Base-by-base conservation (phyloP, 2,888 invertebrate species). In the Lissonota sp. region DNA sequence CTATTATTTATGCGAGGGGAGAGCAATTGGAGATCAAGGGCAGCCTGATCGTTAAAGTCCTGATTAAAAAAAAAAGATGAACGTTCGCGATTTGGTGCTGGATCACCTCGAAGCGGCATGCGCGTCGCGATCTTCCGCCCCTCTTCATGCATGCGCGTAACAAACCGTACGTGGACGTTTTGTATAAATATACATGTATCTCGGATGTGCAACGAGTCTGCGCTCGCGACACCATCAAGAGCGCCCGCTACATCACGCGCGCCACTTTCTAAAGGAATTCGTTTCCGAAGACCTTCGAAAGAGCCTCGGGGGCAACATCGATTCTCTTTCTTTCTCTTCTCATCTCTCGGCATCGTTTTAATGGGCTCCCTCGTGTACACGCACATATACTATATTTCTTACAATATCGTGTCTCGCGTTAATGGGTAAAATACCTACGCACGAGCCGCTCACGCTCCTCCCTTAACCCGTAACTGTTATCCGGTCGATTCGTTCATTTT, bases 211-310 rank as follows among this genome's bases (percentile, higher is more conserved):
- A 82, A 75, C 83, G 16, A 39, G 14, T 49, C 26, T 53, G 40
- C n/a, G 12, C 12, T 53, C 53, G 44, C 64, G 64, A 39, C 42
- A 26, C 12, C 63, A 37, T 26, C 53, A 12, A 5, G 51, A 49
- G 46, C 46, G 49, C 42, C 71, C 69, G 82, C 64, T 77, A 12
- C 6, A n/a, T 66, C 74, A 64, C 77, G 71, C 73, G 80, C 58
- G 79, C 80, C 80, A 84, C 87, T 88, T 88, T 88, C 87, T 86
- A 86, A 86, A 86, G 84, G 84, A 84, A 75, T 80, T 73, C 67
- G 76, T 77, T 82, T 73, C 84, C 69, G 64, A 79, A 77, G 85
- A 84, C 84, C 84, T 85, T 86, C 86, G 85, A 84, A 84, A 86
- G 85, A n/a, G 79, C 85, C 85, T 85, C 83, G 84, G 69, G 83